These are phyloP conservation scores for Drosophila suzukii DNA, from an alignment of 1,140 invertebrate genomes.

Conservation along the genomic window DNA sequence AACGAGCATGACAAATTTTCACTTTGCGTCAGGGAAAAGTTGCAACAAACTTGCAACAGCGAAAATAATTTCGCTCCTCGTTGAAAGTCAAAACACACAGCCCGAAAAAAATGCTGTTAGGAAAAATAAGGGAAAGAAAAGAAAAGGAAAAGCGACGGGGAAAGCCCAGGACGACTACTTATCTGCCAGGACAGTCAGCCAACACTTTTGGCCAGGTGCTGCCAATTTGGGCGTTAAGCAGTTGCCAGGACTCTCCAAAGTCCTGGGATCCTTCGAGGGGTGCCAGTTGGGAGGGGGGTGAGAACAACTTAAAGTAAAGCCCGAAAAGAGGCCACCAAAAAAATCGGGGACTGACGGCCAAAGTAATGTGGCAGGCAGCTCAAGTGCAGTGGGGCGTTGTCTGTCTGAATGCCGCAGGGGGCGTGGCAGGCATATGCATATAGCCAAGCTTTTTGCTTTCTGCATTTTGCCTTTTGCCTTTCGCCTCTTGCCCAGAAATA, in stretches of 20 bases:
- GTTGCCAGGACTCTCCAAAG: constrained; percentile 48
- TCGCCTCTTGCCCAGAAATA: constrained; percentile 55
- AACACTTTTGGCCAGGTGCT: constrained; percentile 75
- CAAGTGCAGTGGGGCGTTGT: constrained; percentile 58
- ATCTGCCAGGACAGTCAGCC: constrained; percentile 60
- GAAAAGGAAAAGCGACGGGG: constrained; percentile 21
- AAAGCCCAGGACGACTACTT: constrained; percentile 62
- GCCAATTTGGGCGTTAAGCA: constrained; percentile 77
- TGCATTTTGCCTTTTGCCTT: too few relatives aligned
- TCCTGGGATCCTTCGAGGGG: neutral
- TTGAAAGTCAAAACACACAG: constrained; percentile 54
- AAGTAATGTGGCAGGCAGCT: constrained; percentile 62
- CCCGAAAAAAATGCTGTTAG: constrained; percentile 16
- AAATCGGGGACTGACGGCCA: constrained; percentile 56
- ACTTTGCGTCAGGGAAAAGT: constrained; percentile 72
- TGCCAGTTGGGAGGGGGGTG: constrained; percentile 23
- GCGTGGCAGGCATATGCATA: constrained; percentile 63
- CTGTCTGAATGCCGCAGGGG: constrained; percentile 36
- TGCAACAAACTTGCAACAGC: constrained; percentile 75
- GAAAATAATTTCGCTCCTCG: constrained; percentile 69
- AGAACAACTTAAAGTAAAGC: constrained; percentile 71
- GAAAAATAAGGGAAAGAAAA: neutral
- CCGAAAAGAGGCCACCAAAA: constrained; percentile 59
- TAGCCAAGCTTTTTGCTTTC: constrained; percentile 10
- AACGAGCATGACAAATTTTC: constrained; percentile 80